These are phyloP conservation scores for Leiothrix lutea DNA, from an alignment of 2,113 vertebrate genomes.

Conservation along the genomic window DNA sequence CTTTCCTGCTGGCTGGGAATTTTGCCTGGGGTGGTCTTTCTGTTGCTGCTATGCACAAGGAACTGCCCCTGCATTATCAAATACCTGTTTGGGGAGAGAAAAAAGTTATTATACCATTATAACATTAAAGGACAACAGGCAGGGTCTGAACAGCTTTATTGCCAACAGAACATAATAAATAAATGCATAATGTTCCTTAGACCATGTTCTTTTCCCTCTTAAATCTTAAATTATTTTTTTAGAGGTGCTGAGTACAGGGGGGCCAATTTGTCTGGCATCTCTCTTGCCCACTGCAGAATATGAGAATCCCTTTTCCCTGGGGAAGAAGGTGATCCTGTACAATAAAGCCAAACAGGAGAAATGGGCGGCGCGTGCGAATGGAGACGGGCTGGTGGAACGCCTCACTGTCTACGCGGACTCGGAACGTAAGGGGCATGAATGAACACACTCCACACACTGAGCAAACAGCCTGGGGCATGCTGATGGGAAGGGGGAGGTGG, in stretches of 20 bases:
- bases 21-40: background rate
- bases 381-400: slow-evolving; percentile 77
- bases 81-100: background rate
- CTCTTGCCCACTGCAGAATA: slow-evolving; percentile 72
- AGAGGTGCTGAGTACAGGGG: background rate
- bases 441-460: background rate
- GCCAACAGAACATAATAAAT: background rate
- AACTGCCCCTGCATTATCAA: background rate
- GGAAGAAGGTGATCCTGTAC: slow-evolving; percentile 79
- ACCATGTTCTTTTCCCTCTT: background rate
- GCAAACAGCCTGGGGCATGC: background rate
- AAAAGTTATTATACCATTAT: background rate
- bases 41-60: background rate
- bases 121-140: background rate
- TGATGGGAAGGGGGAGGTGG: background rate
- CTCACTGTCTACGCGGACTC: slow-evolving; percentile 78
- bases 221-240: background rate
- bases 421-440: slow-evolving; percentile 73
- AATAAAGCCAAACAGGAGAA: slow-evolving; percentile 81
- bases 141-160: background rate
- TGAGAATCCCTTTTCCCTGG: slow-evolving; percentile 76
- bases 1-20: background rate
- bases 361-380: slow-evolving; percentile 75
- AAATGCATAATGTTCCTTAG: background rate
- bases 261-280: background rate